phyloP scores from a whole-genome alignment of 2,113 vertebrate species.

The Desmodus rotundus region DNA sequence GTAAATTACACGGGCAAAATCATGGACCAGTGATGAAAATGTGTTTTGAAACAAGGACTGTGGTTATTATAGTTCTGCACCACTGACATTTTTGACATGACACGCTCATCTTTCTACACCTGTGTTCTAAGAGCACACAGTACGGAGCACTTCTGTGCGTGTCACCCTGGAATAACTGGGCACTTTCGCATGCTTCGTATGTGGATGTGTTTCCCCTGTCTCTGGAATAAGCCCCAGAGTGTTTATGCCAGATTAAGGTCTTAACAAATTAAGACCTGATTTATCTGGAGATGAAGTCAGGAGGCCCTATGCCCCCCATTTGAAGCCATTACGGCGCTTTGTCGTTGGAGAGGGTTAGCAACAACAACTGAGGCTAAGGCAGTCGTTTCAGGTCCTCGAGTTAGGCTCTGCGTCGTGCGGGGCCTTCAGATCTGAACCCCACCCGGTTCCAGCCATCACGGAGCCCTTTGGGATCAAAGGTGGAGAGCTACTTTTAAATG shows the following conservation, averaged over 20 bases:
- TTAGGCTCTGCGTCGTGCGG: not conserved
- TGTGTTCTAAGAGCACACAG: not conserved
- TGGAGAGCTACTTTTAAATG: not conserved
- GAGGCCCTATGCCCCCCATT: not conserved
- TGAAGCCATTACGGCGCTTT: not conserved
- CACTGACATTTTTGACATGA: not conserved
- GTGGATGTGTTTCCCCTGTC: too few species aligned
- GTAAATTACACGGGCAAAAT: not conserved
- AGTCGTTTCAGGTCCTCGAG: not conserved
- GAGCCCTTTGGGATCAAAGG: not conserved
- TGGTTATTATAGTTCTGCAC: not conserved
- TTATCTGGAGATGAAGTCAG: not conserved
- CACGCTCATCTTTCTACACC: not conserved
- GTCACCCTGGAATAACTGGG: not conserved
- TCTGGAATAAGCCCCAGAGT: not conserved
- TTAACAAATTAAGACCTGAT: not conserved
- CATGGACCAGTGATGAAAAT: not conserved
- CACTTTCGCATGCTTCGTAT: not conserved
- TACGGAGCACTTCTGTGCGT: accelerated
- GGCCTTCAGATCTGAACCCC: too few species aligned
- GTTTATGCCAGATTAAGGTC: too few species aligned
- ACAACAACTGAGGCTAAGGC: not conserved
- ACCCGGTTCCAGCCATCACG: too few species aligned
- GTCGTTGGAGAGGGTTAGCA: not conserved
- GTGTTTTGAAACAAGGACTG: not conserved